Percentiles rank a stretch among this genome's conserved stretches.
phyloP scores from a whole-genome alignment of 2,888 invertebrate species.

The Drosophila birchii region DNA sequence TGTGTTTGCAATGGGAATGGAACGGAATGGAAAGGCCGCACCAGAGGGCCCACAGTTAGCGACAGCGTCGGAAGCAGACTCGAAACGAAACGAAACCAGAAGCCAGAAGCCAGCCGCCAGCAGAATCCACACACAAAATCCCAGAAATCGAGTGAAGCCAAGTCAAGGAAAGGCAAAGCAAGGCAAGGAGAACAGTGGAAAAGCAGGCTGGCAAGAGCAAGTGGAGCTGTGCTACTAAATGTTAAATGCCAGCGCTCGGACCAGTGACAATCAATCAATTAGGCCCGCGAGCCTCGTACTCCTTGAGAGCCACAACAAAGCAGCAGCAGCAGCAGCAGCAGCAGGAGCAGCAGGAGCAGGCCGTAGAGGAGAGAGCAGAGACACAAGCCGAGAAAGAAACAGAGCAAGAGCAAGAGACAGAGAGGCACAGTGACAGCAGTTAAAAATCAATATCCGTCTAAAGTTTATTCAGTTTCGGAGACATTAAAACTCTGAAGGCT shows the following conservation, averaged over 20 bases:
- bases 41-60: conserved; percentile 41
- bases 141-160: not conserved
- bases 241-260: conserved; percentile 53
- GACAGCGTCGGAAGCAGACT: conserved; percentile 30
- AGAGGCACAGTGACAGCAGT: conserved; percentile 36
- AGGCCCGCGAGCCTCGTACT: conserved; percentile 29
- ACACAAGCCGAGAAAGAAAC: conserved; percentile 12
- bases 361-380: conserved; percentile 5
- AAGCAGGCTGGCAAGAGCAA: conserved; percentile 7
- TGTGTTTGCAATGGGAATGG: conserved; percentile 56
- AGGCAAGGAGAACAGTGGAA: conserved; percentile 10
- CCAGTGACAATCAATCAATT: conserved; percentile 68
- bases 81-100: conserved; percentile 12
- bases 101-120: not conserved
- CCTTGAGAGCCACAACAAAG: conserved; percentile 11
- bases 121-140: conserved; percentile 11
- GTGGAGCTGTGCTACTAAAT: conserved; percentile 37
- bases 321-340: conserved; percentile 23
- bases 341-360: conserved; percentile 15
- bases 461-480: conserved; percentile 84
- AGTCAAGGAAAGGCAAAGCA: not conserved
- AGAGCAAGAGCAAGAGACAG: conserved; percentile 25
- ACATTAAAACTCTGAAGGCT: conserved; percentile 41
- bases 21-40: conserved; percentile 30
- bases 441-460: conserved; percentile 85